Conservation (phyloP, 2,797 vertebrate species). For the Sternarchorhynchus goeldii region DNA sequence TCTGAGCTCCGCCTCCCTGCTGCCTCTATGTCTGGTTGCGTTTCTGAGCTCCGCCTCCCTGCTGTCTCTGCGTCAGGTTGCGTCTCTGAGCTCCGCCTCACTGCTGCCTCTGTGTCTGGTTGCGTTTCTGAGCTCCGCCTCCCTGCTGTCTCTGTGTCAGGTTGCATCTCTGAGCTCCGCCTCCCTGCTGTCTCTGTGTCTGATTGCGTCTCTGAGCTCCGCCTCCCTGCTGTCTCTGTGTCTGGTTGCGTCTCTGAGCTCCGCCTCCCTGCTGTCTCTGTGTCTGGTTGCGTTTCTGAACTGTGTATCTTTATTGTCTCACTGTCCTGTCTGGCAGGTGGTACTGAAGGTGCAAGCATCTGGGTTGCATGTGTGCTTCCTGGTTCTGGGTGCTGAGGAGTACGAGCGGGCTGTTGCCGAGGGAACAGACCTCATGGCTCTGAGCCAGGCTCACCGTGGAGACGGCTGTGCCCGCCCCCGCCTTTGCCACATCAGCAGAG, state of each 20-base stretch:
- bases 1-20: no score
- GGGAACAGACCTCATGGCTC: slow-evolving; percentile 62
- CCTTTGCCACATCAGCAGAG: slow-evolving; percentile 80
- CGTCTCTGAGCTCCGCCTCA: no score
- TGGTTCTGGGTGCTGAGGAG: slow-evolving; percentile 72
- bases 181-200: no score
- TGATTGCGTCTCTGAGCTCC: no score
- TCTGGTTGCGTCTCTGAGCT: background rate
- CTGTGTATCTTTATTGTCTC: slow-evolving; percentile 22
- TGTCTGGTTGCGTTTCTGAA: background rate
- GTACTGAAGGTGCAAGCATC: slow-evolving; percentile 84
- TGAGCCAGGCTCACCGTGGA: slow-evolving; percentile 63
- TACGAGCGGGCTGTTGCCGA: slow-evolving; percentile 70
- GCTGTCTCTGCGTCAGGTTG: no score
- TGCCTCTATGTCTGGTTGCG: no score
- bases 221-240: no score
- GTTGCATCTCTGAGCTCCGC: no score
- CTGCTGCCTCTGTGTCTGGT: no score
- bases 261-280: background rate
- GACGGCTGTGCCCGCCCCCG: slow-evolving; percentile 75
- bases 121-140: no score
- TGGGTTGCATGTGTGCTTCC: slow-evolving; percentile 79
- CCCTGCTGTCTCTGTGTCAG: no score
- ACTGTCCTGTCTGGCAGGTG: slow-evolving; percentile 72
- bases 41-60: no score